Conservation (phyloP, 2,113 vertebrate genomes). For the Scortum barcoo region DNA sequence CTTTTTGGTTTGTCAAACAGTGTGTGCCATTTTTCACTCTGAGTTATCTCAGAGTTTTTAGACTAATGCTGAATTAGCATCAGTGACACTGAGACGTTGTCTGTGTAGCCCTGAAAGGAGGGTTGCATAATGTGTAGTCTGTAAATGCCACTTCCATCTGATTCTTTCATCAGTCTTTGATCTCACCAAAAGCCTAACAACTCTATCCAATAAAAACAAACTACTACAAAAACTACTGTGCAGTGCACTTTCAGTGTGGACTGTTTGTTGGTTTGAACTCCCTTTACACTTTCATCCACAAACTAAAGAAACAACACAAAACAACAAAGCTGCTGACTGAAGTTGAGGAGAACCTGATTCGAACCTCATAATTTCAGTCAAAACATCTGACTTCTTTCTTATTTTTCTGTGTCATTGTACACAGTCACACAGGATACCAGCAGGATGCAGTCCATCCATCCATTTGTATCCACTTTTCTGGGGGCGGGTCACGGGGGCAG, state of each 20-base stretch:
- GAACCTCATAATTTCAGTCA: background rate
- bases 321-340: background rate
- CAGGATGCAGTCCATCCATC: no score
- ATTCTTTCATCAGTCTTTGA: background rate
- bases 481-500: no score
- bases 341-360: background rate
- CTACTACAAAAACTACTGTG: no score
- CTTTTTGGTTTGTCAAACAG: background rate
- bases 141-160: background rate
- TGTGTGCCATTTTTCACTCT: background rate
- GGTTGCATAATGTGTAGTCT: background rate
- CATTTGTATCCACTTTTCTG: no score
- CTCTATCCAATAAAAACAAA: background rate
- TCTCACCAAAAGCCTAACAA: background rate
- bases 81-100: background rate
- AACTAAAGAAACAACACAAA: background rate
- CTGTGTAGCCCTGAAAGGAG: background rate
- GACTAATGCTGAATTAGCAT: no score
- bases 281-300: no score
- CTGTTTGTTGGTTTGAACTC: no score
- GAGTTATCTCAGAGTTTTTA: no score
- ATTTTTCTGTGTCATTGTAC: no score
- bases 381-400: no score
- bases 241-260: background rate
- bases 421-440: no score